Evolutionary conservation across 1,140 invertebrate genomes (phyloP), one percentile per base, ranked within the genome.

Genomic region (Neodiprion pinetum): DNA sequence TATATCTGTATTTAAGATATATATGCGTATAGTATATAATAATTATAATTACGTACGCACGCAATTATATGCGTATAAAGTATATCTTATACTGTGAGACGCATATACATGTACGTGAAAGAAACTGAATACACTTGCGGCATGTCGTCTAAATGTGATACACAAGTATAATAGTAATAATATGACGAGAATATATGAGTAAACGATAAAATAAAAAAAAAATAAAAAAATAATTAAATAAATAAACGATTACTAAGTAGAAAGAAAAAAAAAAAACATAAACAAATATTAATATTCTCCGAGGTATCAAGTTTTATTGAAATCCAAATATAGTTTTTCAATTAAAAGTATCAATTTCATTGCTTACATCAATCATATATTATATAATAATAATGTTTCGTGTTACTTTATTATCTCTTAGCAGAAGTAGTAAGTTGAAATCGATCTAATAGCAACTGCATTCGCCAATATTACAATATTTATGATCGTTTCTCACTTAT

Each of bases 241-340:
- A 21, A 21, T 21, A 21, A 21, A 21, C 17, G 17, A 21, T 21
- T 21, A 21, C 17, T 21, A 21, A 21, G 17, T 21, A 21, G 17
- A 21, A 21, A 21, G 17, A 40, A 5, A 40, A 40, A 40, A n/a
- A 40, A 40, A 40, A 40, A 40, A 40, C 28, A 40, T 40, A 40
- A 40, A 40, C 28, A 40, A 40, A 40, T 40, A 40, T 3, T 40
- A 40, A 40, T 61, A 61, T 61, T 61, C 78, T 84, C 85, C 80
- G 82, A 84, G 80, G 82, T 85, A 87, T 83, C 83, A 85, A 86
- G 84, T 86, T 61, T 86, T 87, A 87, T 86, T 86, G 82, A 86
- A 85, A 86, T 86, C 78, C 80, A 85, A 85, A 84, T 82, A 85
- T 80, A 78, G 77, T 82, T 61, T 61, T 80, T 84, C 81, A 81